phyloP scores from a whole-genome alignment of 2,113 vertebrate species.

The Balaeniceps rex region DNA sequence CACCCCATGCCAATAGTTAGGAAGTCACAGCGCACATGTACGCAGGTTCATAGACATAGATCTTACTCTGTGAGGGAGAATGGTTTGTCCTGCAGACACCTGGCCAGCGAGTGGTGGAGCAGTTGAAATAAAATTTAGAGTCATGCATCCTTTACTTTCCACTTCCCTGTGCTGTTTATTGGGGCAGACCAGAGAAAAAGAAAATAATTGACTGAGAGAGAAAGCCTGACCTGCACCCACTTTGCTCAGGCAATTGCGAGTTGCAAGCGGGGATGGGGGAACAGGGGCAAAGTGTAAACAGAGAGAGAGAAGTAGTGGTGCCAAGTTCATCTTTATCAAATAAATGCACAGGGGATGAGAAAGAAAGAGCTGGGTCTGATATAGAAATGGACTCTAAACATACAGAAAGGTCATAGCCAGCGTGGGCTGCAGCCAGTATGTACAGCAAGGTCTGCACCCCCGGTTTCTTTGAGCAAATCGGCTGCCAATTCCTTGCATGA shows the following conservation, averaged over 20 bases:
- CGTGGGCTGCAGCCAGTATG: not conserved
- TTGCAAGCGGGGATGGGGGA: not conserved
- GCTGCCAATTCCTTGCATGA: rapidly evolving
- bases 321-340: not conserved
- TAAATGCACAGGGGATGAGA: not conserved
- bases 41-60: rapidly evolving
- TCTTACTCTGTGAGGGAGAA: not conserved
- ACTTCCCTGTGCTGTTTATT: not conserved
- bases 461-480: not conserved
- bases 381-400: not conserved
- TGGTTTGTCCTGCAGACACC: not conserved
- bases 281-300: not conserved
- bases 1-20: not conserved
- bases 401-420: not conserved
- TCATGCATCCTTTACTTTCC: not conserved
- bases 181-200: not conserved
- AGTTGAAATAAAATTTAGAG: not conserved
- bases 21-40: not conserved
- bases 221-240: not conserved
- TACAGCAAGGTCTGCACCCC: not conserved
- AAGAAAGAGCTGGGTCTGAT: not conserved
- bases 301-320: too few species aligned
- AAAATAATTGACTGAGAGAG: not conserved
- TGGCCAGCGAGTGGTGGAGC: not conserved
- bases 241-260: not conserved